Conservation (phyloP, 2,797 vertebrate genomes). For the Myotis planiceps region DNA sequence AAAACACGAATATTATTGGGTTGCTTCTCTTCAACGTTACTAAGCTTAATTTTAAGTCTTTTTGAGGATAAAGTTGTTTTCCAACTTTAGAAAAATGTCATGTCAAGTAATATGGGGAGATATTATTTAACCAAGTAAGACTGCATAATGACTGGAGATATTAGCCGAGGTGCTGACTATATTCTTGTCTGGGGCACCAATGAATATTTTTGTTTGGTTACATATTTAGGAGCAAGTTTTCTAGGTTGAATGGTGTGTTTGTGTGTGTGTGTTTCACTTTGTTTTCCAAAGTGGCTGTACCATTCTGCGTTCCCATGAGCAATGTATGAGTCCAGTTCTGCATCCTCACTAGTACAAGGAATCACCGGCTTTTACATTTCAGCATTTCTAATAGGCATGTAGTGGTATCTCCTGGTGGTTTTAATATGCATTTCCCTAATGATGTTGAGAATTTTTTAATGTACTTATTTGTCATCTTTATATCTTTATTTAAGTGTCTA, state of each 20-base stretch:
- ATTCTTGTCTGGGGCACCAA: background rate
- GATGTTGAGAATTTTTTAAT: background rate
- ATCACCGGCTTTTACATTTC: background rate
- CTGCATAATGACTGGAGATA: background rate
- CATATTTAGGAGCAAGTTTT: background rate
- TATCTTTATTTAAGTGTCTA: background rate
- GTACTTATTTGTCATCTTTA: background rate
- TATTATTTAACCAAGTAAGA: background rate
- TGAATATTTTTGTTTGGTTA: background rate
- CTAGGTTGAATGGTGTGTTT: background rate
- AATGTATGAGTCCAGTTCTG: background rate
- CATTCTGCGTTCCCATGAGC: background rate
- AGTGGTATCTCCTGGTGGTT: background rate
- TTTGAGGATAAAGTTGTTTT: conserved; percentile 2
- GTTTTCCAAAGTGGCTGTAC: background rate
- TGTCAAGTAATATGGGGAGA: background rate
- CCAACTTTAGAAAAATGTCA: background rate
- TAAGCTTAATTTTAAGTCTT: background rate
- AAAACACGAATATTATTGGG: background rate
- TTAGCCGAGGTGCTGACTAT: background rate
- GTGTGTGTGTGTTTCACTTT: background rate
- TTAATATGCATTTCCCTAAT: background rate
- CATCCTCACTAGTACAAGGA: background rate
- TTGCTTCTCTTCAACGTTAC: background rate
- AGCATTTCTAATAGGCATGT: background rate